Evolutionary conservation across 2,113 vertebrate genomes (phyloP).

Genomic region (Phycodurus eques): DNA sequence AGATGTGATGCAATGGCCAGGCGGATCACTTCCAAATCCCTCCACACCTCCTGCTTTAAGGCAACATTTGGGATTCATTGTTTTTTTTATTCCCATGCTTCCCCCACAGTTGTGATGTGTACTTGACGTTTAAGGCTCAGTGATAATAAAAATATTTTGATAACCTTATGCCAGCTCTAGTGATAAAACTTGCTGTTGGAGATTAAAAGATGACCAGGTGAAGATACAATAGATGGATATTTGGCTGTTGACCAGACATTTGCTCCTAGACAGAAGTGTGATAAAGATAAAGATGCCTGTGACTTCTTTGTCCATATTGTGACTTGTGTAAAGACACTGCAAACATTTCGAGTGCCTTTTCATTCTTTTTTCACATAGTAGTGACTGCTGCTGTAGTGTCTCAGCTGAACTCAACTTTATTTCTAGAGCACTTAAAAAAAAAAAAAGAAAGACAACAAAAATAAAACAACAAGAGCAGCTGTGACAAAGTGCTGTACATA

Average conservation of each 20-base stretch:
- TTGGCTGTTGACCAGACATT: not conserved
- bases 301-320: not conserved
- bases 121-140: not conserved
- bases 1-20: conserved; percentile 8
- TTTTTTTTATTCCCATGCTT: not conserved
- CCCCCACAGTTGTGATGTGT: not conserved
- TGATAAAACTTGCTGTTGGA: not conserved
- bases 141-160: not conserved
- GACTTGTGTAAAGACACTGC: not conserved
- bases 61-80: not conserved
- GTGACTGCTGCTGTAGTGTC: not conserved
- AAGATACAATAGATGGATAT: not conserved
- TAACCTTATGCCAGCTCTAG: not conserved
- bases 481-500: not conserved
- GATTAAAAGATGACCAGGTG: not conserved
- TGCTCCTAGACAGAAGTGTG: not conserved
- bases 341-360: not conserved
- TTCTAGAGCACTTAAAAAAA: not conserved
- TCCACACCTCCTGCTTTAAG: not conserved
- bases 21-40: not conserved
- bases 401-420: not conserved
- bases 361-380: too few species aligned
- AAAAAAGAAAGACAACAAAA: not conserved
- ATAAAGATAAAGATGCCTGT: not conserved
- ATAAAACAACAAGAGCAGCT: not conserved